A percentile compares a stretch with the other conserved stretches of the same genome.
Evolutionary conservation across 2,113 vertebrate species (phyloP).

Genomic region (Nothocercus nigrocapillus): DNA sequence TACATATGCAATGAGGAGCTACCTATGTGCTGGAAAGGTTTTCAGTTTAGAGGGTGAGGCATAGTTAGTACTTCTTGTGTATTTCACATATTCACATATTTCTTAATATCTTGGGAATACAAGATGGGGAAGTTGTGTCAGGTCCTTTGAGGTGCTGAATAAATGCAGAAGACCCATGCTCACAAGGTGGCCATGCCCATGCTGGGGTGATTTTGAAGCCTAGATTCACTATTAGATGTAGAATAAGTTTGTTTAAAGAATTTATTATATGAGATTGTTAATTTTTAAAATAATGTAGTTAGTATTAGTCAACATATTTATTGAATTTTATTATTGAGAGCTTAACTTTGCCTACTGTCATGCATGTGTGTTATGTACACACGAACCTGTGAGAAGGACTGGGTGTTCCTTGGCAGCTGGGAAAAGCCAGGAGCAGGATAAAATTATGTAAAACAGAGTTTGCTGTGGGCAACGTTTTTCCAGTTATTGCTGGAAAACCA

Average conservation of each 20-base stretch:
- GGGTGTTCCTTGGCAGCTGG: background rate
- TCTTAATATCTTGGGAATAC: no score
- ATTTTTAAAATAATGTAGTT: background rate
- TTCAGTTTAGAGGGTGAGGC: background rate
- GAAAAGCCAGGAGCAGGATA: background rate
- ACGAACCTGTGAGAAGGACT: background rate
- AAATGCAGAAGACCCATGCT: background rate
- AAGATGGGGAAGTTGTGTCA: background rate
- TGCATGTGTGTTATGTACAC: background rate
- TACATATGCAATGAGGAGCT: background rate
- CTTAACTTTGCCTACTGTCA: background rate
- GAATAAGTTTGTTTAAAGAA: background rate
- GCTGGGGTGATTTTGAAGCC: background rate
- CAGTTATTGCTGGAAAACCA: background rate
- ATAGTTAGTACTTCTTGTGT: background rate
- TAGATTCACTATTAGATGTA: background rate
- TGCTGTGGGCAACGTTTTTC: background rate
- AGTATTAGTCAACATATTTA: background rate
- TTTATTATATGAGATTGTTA: background rate
- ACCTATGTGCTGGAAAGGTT: background rate
- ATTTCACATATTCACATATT: no score
- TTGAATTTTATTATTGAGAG: background rate
- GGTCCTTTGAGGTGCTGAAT: no score
- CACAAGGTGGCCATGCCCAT: background rate
- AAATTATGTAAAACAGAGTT: background rate